Conservation (phyloP, 2,888 invertebrate species). For the Scelioninae gen. 1 region DNA sequence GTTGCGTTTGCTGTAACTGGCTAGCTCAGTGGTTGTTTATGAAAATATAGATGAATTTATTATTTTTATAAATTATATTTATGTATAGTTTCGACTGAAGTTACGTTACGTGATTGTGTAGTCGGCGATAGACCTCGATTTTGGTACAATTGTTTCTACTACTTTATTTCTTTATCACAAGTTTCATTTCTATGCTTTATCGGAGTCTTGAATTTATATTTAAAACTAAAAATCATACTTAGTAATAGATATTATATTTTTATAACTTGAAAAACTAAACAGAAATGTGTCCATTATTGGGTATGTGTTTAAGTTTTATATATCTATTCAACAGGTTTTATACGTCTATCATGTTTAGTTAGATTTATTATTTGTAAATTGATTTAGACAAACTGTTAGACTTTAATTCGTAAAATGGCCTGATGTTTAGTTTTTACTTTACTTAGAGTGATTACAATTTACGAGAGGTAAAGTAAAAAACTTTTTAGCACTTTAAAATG, state of each 20-base stretch:
- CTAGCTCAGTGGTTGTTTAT: conserved; percentile 59
- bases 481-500: not conserved
- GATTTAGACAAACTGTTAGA: not conserved
- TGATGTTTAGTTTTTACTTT: not conserved
- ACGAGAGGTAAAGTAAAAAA: too few relatives aligned
- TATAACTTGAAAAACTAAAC: conserved; percentile 13
- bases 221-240: conserved; percentile 28
- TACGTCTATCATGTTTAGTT: not conserved
- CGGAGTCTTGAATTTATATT: conserved; percentile 31
- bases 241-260: conserved; percentile 38
- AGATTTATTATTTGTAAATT: not conserved
- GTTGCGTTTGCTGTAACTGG: conserved; percentile 64
- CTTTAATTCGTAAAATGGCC: not conserved
- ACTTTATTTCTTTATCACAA: conserved; percentile 6
- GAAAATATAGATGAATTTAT: conserved; percentile 53
- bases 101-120: conserved; percentile 36
- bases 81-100: too few relatives aligned
- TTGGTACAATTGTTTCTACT: conserved; percentile 14
- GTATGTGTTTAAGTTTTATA: conserved; percentile 39
- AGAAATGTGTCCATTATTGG: conserved; percentile 19
- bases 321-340: conserved; percentile 6
- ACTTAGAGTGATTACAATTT: not conserved
- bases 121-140: not conserved
- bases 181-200: not conserved
- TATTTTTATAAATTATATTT: conserved; percentile 62